Conservation (phyloP, 2,888 invertebrate genomes). For the Ellobium chinense region DNA sequence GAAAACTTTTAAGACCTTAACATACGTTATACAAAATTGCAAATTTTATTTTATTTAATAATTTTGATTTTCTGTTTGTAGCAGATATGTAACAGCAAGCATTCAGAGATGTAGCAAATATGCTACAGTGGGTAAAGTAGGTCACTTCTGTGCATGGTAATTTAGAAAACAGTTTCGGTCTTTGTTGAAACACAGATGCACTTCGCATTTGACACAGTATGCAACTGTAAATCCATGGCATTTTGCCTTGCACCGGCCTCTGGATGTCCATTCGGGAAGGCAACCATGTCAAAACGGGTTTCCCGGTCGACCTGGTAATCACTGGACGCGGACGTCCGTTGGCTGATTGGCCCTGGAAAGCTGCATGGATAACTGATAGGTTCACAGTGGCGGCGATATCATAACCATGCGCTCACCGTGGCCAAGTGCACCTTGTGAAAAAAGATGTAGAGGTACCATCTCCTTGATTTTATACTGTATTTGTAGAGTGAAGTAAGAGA, state of each 20-base stretch:
- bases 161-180: constrained; percentile 40
- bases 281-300: constrained; percentile 24
- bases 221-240: not conserved
- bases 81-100: not conserved
- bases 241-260: constrained; percentile 14
- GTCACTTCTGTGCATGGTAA: constrained; percentile 16
- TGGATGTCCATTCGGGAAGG: not conserved
- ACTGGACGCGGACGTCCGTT: no score
- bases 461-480: no score
- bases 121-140: constrained; percentile 3
- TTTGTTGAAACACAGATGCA: constrained; percentile 34
- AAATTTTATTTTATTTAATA: no score
- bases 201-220: constrained; percentile 34
- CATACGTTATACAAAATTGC: no score
- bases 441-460: constrained; percentile 52
- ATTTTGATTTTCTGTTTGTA: not conserved
- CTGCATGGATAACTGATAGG: constrained; percentile 32
- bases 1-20: no score
- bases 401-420: constrained; percentile 50
- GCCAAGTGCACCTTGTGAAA: constrained; percentile 49
- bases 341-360: constrained; percentile 42
- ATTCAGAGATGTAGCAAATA: not conserved
- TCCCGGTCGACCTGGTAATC: not conserved
- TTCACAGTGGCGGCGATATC: constrained; percentile 43
- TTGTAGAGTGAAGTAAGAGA: constrained; percentile 32